Conservation (phyloP, 2,113 vertebrate genomes). For the Bolborhynchus lineola region DNA sequence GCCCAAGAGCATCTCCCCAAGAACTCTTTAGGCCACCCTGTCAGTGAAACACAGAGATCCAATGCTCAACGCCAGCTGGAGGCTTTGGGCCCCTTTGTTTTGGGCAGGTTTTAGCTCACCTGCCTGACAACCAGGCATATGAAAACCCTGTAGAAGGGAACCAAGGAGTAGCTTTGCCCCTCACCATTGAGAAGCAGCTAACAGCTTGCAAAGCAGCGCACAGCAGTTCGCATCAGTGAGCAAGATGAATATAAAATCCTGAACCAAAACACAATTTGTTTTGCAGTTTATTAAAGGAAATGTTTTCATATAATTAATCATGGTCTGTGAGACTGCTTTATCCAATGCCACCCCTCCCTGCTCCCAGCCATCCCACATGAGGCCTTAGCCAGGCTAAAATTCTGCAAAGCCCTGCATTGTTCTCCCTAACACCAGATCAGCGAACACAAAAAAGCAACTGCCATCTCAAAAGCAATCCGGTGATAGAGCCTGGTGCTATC, state of each 20-base stretch:
- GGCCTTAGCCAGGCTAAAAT: slow-evolving; percentile 73
- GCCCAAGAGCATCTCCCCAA: background rate
- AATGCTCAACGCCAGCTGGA: background rate
- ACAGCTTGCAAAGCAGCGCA: background rate
- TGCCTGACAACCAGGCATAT: background rate
- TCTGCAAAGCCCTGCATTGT: slow-evolving; percentile 89
- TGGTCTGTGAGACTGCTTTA: background rate
- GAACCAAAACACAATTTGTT: slow-evolving; percentile 48
- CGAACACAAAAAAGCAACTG: slow-evolving; percentile 81
- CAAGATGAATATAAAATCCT: background rate
- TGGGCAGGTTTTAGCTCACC: background rate
- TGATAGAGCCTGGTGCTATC: slow-evolving; percentile 94
- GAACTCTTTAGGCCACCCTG: background rate
- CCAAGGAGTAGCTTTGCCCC: background rate
- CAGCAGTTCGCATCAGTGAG: background rate
- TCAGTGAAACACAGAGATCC: background rate
- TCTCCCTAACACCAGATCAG: slow-evolving; percentile 86
- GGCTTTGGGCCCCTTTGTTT: background rate
- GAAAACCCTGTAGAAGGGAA: background rate
- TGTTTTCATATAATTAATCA: slow-evolving; percentile 35
- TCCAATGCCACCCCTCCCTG: slow-evolving; percentile 12
- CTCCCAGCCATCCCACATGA: slow-evolving; percentile 50
- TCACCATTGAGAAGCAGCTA: rapidly evolving
- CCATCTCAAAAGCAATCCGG: slow-evolving; percentile 86
- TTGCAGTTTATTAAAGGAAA: slow-evolving; percentile 53